Conservation (phyloP, 2,113 vertebrate genomes). For the Albula glossodonta region DNA sequence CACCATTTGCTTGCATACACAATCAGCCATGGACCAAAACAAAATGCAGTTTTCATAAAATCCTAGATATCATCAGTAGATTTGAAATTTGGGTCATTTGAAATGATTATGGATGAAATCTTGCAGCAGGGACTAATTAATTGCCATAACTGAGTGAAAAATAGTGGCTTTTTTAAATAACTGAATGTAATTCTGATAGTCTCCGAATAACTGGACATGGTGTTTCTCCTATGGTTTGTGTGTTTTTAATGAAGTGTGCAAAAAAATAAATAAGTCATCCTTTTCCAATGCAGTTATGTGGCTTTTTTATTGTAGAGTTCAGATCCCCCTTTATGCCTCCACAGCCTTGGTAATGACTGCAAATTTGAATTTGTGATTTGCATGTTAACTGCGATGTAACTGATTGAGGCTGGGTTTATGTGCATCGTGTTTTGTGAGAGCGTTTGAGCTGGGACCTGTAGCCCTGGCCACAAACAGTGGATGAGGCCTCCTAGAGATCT, state of each 20-base stretch:
- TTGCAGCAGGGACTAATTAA: conserved; percentile 29
- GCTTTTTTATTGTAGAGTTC: neutral
- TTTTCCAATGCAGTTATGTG: conserved; percentile 50
- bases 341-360: neutral
- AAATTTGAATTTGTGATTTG: no score
- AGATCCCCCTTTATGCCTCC: no score
- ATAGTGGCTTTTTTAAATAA: conserved; percentile 58
- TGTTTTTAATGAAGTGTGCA: conserved; percentile 57
- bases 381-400: no score
- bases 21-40: conserved; percentile 34
- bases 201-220: conserved; percentile 51
- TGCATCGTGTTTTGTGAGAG: no score
- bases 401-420: no score
- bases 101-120: conserved; percentile 43
- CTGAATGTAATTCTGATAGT: conserved; percentile 67
- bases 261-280: conserved; percentile 62
- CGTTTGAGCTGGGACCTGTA: no score
- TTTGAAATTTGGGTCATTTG: neutral
- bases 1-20: conserved; percentile 32
- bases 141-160: conserved; percentile 39
- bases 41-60: conserved; percentile 41
- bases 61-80: neutral
- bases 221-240: conserved; percentile 57
- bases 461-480: no score
- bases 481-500: no score